Base-by-base conservation (phyloP, 2,797 vertebrate genomes). In the Chaetophractus vellerosus region DNA sequence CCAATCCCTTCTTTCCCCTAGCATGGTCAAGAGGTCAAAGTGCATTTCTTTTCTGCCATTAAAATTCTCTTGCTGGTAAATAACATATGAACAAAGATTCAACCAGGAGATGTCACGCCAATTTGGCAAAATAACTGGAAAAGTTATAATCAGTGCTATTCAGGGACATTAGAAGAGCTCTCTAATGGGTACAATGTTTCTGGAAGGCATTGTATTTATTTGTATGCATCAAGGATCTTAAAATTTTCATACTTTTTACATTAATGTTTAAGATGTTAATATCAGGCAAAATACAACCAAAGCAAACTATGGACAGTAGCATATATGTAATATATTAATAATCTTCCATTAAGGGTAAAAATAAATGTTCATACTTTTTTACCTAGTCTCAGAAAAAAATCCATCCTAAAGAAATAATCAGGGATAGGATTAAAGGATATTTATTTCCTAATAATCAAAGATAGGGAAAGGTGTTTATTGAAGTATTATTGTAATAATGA, bases 391-490 rank as follows among this genome's bases (percentile, higher is more conserved):
- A 82, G 36, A 64, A 90, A 87, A 88, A 14, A 91, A 75, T 55
- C 33, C 19, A 28, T 52, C 5, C 59, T 90, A 59, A 79, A 59
- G 12, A 57, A 36, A 59, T 33, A 88, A 88, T 9, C 7, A 88
- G 36, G 11, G 24, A 88, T 31, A 80, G 26, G 24, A 55, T 75
- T 38, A 83, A 91, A 88, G 6, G 5, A 12, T 83, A 93, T 31
- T 63, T 95, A 31, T 88, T 95, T 86, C 64, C 52, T 88, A 90
- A 52, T 80, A 12, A 55, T 82, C 12, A 80, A 90, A 91, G 80
- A 24, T 33, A 48, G 59, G 33, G 26, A 41, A 78, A 61, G 52
- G 69, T 52, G 15, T 89, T 68, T 91, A 85, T 21, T 66, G 31
- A 90, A 93, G 38, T 19, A 14, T 74, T 93, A 33, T 81, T 41